Evolutionary conservation across 1,140 invertebrate species (phyloP), one percentile per base, ranked within the genome.

Genomic region (Ptiloglossa arizonensis): DNA sequence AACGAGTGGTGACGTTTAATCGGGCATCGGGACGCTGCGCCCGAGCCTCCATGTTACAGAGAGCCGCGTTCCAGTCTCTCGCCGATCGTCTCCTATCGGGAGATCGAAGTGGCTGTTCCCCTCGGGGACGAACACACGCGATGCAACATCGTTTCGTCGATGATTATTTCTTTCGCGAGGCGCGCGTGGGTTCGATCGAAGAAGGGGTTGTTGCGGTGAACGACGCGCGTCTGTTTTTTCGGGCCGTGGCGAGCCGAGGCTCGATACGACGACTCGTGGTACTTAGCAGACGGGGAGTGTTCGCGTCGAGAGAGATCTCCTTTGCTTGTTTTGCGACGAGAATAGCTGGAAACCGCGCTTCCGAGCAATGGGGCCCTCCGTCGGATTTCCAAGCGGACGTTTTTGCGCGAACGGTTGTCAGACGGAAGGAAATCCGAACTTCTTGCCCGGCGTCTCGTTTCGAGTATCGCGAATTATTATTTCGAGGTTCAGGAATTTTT

Each of bases 1-100:
- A 83, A 83, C 82, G 81, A 70, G 80, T 64, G 64, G 46, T 66
- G 82, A 82, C 59, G 69, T 83, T 79, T 74, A 73, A 83, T 82
- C 82, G 82, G 74, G 68, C 78, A 74, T 67, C 60, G 48, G 24
- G 59, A 22, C 24, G 6, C n/a, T n/a, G n/a, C n/a, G n/a, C n/a
- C n/a, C n/a, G n/a, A n/a, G n/a, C n/a, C n/a, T n/a, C n/a, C n/a
- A n/a, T n/a, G n/a, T n/a, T n/a, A n/a, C n/a, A n/a, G n/a, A n/a
- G n/a, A n/a, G n/a, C n/a, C n/a, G n/a, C n/a, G n/a, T n/a, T n/a
- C n/a, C n/a, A n/a, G n/a, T n/a, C n/a, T n/a, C n/a, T n/a, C n/a
- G n/a, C n/a, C n/a, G n/a, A n/a, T n/a, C n/a, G n/a, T n/a, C 19
- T 19, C 2, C 29, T 19, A 70, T 70, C 68, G 54, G 6, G 6